A percentile compares a stretch with the other conserved stretches of the same genome.
phyloP scores from a whole-genome alignment of 2,888 invertebrate genomes.

The Napeogenes sylphis region DNA sequence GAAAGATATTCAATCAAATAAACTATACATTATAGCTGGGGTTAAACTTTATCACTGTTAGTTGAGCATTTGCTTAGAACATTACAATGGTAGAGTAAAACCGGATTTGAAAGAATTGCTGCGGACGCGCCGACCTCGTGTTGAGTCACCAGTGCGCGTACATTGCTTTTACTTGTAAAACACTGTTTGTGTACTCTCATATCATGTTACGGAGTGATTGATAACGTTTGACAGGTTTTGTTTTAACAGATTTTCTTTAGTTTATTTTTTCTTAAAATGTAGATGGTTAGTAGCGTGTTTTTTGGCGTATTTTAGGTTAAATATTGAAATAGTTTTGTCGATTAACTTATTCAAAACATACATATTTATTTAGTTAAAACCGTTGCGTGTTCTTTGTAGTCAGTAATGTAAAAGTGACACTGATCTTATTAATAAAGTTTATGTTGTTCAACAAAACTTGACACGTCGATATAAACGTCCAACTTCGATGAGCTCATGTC shows the following conservation, averaged over 20 bases:
- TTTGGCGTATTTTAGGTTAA: no score
- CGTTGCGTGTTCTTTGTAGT: not conserved
- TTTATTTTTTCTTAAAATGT: not conserved
- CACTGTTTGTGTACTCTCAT: not conserved
- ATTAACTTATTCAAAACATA: no score
- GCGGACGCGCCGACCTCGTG: constrained; percentile 42
- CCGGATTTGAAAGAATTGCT: constrained; percentile 61
- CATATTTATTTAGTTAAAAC: not conserved
- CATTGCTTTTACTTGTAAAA: constrained; percentile 16
- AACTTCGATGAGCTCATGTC: constrained; percentile 13
- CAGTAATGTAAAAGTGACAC: not conserved
- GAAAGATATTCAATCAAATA: not conserved
- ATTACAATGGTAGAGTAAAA: constrained; percentile 43
- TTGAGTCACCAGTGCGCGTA: constrained; percentile 53
- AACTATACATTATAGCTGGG: not conserved
- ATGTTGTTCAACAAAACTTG: constrained; percentile 7
- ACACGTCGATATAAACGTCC: constrained; percentile 16
- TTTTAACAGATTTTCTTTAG: not conserved
- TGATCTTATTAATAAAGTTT: not conserved
- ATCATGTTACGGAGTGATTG: not conserved
- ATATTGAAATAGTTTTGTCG: no score
- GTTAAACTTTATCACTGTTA: constrained; percentile 13
- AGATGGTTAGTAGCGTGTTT: no score
- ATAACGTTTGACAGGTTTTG: not conserved
- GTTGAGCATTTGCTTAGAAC: constrained; percentile 30